A percentile compares a stretch with the other conserved stretches of the same genome.
Evolutionary conservation across 2,797 vertebrate genomes (phyloP).

Genomic region (Pagetopsis macropterus): DNA sequence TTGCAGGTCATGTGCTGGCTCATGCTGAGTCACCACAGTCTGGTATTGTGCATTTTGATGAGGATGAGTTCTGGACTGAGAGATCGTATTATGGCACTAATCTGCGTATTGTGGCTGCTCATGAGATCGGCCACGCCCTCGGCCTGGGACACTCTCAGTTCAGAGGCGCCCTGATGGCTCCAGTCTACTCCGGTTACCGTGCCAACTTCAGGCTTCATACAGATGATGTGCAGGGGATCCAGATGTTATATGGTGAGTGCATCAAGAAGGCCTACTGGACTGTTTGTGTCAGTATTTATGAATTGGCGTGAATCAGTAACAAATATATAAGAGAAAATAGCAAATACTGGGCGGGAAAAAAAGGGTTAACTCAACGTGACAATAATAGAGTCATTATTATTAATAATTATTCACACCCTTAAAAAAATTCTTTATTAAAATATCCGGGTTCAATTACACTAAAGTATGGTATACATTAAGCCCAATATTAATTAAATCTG

Average conservation of each 20-base stretch:
- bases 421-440: too few relatives aligned
- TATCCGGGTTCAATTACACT: too few relatives aligned
- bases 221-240: slow-evolving; percentile 89
- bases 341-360: too few relatives aligned
- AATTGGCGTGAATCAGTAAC: neutral
- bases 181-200: slow-evolving; percentile 86
- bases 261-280: neutral
- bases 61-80: slow-evolving; percentile 91
- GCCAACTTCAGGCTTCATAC: slow-evolving; percentile 85
- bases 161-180: slow-evolving; percentile 87
- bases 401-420: too few relatives aligned
- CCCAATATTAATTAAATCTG: too few relatives aligned
- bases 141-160: slow-evolving; percentile 91
- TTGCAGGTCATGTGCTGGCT: slow-evolving; percentile 87
- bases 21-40: slow-evolving; percentile 89
- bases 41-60: slow-evolving; percentile 91
- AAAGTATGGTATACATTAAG: too few relatives aligned
- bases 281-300: neutral
- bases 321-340: too few relatives aligned
- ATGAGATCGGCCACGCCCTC: slow-evolving; percentile 92
- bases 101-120: slow-evolving; percentile 91
- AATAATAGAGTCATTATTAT: too few relatives aligned
- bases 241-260: slow-evolving; percentile 87
- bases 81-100: slow-evolving; percentile 84
- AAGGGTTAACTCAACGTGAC: too few relatives aligned